Evolutionary conservation across 2,797 vertebrate genomes (phyloP), one percentile per base, ranked within the genome.

Genomic region (Parauchenoglanis ngamensis): DNA sequence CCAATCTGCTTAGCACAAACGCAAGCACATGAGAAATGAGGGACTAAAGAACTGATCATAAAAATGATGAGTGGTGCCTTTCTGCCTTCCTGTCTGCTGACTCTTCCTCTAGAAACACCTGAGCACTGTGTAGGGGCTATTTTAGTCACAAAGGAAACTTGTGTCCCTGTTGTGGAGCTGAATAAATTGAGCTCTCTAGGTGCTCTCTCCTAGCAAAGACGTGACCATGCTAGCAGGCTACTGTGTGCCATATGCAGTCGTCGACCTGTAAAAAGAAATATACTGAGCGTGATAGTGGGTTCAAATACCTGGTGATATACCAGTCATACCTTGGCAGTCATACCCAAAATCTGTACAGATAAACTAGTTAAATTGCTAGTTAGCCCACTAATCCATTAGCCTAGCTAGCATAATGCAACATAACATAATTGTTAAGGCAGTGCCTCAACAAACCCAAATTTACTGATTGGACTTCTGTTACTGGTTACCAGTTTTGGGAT

Each of bases 231-330:
- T 83, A 90, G 87, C 1, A 78, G 76, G 86, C 85, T 91, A 87
- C 85, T 85, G 86, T 85, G 88, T 92, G 90, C 92, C 90, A 92
- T 57, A 35, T 79, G 4, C 87, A 93, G 35, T 61, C 19, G 17
- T 0, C 0, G 8, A 57, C 35, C 8, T 52, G 25, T 17, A 77
- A 7, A 49, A 25, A 75, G 12, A 12, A 25, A 46, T 11, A 4
- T 15, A 2, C 44, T 40, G 28, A 35, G 19, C 7, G 35, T 80
- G 10, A 44, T 44, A 35, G 12, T n/a, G 7, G 59, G 40, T 28
- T 81, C 25, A 81, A 46, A n/a, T 15, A 61, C 17, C 57, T 3
- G 12, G 12, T 46, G 12, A 81, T 63, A 59, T 35, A 46, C 40
- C 40, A n/a, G 31, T 80, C 11, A 44, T 61, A 5, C 3, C 56